Base-by-base conservation (phyloP, 2,888 invertebrate genomes). In the Yponomeuta malinellus region DNA sequence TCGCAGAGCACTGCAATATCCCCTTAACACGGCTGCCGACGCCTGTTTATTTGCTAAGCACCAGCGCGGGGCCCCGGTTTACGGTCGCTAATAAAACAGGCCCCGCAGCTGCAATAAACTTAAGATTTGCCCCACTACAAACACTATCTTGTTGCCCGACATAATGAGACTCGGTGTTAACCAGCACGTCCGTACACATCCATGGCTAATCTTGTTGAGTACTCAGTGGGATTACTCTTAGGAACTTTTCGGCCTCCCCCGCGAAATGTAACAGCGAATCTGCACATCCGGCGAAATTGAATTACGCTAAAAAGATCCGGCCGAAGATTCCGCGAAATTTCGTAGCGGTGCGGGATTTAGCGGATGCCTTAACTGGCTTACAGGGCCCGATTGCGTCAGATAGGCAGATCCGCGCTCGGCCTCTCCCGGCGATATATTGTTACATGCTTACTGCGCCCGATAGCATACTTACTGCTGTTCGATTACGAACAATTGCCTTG, bases 271-370 rank as follows among this genome's bases (percentile, higher is more conserved):
- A 80, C 81, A 82, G 81, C 77, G 81, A 84, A 83, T 81, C 82
- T 78, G 78, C 81, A 77, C 79, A 82, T 83, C 81, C 75, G 80
- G 81, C 78, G 79, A 87, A 88, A 89, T 88, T 87, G 87, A 88
- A 88, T 87, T 87, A 84, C 84, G 86, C 84, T 86, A 86, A 84
- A 87, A 82, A 86, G 83, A 88, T 86, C 79, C 84, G 78, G 81
- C 82, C 82, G 82, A 80, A 83, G 87, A 88, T 87, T 83, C 79
- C 79, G 76, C 79, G 69, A 37, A 79, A 78, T 76, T 83, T 82
- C 80, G 83, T 79, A 82, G 74, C 76, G 82, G 80, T 15, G 84
- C 77, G 74, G 86, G 85, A 82, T 87, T 87, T 83, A 79, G 82
- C 77, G 80, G 78, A 84, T 83, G 83, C 85, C 85, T 86, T 86